Base-by-base conservation (phyloP, 2,113 vertebrate genomes). In the Illadopsis cleaveri region DNA sequence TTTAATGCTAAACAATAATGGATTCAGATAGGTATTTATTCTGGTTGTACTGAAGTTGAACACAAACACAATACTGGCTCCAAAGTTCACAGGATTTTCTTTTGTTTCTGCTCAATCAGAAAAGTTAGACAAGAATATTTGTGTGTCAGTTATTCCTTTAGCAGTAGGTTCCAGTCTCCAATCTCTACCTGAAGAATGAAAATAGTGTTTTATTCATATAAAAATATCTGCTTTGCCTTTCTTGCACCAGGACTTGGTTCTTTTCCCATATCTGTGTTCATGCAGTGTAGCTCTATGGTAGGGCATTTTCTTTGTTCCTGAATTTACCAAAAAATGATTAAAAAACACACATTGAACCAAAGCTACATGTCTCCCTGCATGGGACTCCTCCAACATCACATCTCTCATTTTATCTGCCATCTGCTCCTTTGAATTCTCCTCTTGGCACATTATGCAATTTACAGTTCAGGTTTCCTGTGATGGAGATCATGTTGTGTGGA, bases 381-480 rank as follows among this genome's bases (percentile, higher is more conserved):
- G 58, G 21, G 35, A 86, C 47, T 44, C 35, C 35, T 87, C 54
- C 64, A 81, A 75, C 6, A 11, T 57, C 77, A 57, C 58, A n/a
- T 28, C 54, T 37, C 62, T 80, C 24, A 24, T 85, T 95, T 84
- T 30, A 62, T 54, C 56, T 73, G 38, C 93, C 60, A 68, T 91
- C 86, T 97, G 87, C 47, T 93, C 60, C 72, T 89, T 35, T 62
- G 65, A 89, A 58, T 78, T 86, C 61, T 91, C 23, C 27, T 78
- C 47, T 60, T 93, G 77, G 60, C 81, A 68, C 4, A 0, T 48
- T 47, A 5, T 23, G 13, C 42, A 54, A 54, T 58, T 54, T 30
- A 31, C 27, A 89, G 56, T 27, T 81, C 68, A 78, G 11, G 50
- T 89, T 91, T 91, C 70, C 72, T 31, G 11, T 33, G 66, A 20